Base-by-base conservation (phyloP, 2,113 vertebrate species). In the Erinaceus europaeus region DNA sequence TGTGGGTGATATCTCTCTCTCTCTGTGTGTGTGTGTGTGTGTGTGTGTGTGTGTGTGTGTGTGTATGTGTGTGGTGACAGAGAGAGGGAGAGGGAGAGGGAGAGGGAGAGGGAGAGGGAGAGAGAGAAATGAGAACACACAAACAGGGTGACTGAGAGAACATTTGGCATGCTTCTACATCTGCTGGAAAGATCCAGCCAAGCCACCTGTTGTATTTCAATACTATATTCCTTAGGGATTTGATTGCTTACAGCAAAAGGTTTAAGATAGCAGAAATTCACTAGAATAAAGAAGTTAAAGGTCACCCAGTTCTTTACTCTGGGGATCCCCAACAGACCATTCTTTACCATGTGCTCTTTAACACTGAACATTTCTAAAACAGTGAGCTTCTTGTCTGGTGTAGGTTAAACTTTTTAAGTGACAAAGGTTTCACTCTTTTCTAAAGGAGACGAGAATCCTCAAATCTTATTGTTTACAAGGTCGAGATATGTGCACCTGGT, bases 201-300 rank as follows among this genome's bases (percentile, higher is more conserved):
- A 90, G 48, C 89, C 93, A 94, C 90, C 93, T 95, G 94, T 83
- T 94, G 61, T 75, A 89, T 89, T 93, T 87, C 89, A 89, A 36
- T 76, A 92, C 87, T 42, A 46, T 42, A 53, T 86, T 93, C 94
- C 89, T 78, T 15, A 23, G 92, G 87, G 95, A 94, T 13, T 21
- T 76, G 85, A 23, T 55, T 76, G 76, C 50, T 72, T 82, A 65
- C 42, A 77, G 72, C 61, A 72, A 89, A 93, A 91, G 78, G 78
- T 85, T 93, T 93, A 84, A 92, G 87, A 89, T 85, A 93, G 92
- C 82, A 73, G 71, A 82, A 84, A 93, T 72, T 57, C 75, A 76
- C 61, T 90, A 88, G 84, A 89, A 82, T 86, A 80, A 84, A 89
- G 62, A 84, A 93, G 84, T 79, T 68, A 79, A 36, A 93, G 90